These are phyloP conservation scores for Archilochus colubris DNA, from an alignment of 2,113 vertebrate genomes.

Conservation along the genomic window DNA sequence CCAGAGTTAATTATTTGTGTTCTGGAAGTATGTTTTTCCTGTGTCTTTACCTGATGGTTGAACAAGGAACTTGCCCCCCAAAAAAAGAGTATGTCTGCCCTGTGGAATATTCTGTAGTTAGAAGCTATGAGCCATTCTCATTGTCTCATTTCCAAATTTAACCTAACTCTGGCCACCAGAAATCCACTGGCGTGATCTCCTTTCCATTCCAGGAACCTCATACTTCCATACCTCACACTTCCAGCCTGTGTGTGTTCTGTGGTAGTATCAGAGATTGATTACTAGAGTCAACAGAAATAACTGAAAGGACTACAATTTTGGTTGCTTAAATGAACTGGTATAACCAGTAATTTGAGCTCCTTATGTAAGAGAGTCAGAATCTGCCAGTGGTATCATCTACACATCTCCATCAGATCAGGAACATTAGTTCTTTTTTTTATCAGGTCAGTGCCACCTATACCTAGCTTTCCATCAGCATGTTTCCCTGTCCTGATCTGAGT, in stretches of 20 bases:
- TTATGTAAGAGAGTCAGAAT: not conserved
- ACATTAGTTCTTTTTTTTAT: not conserved
- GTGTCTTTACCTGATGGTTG: not conserved
- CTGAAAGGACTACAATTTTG: not conserved
- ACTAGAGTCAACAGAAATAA: not conserved
- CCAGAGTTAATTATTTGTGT: not conserved
- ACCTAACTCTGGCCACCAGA: not conserved
- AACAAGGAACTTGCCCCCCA: not conserved
- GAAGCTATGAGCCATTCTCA: not conserved
- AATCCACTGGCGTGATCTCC: not conserved
- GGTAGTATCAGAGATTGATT: not conserved
- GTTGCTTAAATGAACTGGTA: not conserved
- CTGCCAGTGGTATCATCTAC: not conserved
- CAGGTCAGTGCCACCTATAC: not conserved
- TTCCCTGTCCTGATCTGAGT: not conserved
- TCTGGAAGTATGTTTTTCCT: not conserved
- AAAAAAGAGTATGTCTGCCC: not conserved
- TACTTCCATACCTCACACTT: too few relatives aligned
- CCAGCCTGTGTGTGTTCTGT: not conserved
- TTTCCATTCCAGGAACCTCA: not conserved
- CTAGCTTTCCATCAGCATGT: not conserved
- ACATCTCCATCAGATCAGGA: not conserved
- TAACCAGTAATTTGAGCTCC: not conserved
- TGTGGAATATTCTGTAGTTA: not conserved
- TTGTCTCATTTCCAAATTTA: not conserved